phyloP scores from a whole-genome alignment of 1,140 invertebrate genomes.

The Arion vulgaris region DNA sequence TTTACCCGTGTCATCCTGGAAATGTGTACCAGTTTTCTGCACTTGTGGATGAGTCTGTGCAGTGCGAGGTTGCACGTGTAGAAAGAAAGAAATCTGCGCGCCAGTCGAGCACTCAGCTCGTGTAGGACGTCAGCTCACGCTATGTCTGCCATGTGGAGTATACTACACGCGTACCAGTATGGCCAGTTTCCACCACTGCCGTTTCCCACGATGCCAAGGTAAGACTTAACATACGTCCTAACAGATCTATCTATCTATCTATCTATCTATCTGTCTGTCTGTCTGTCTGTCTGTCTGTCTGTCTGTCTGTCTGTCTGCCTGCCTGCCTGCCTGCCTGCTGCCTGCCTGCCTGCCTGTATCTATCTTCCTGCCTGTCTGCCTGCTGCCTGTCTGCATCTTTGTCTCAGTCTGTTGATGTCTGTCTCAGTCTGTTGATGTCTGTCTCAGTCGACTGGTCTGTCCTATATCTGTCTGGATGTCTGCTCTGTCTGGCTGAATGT shows the following conservation, averaged over 20 bases:
- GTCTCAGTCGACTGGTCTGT: not conserved
- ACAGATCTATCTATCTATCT: too few species aligned
- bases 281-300: not conserved
- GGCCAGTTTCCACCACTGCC: slow-evolving; percentile 44
- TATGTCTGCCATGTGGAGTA: slow-evolving; percentile 50
- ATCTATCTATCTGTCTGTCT: not conserved
- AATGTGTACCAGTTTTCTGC: not conserved
- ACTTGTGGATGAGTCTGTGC: not conserved
- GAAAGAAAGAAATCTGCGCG: not conserved
- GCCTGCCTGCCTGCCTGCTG: not conserved
- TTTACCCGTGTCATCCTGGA: not conserved
- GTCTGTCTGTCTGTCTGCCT: not conserved
- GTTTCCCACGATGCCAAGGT: slow-evolving; percentile 45
- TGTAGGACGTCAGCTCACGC: not conserved
- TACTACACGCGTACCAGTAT: slow-evolving; percentile 49
- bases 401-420: not conserved
- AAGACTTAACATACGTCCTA: not conserved
- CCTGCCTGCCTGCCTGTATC: not conserved
- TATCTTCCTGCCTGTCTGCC: not conserved
- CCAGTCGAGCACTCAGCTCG: not conserved
- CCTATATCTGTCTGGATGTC: not conserved
- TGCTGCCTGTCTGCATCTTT: not conserved
- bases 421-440: not conserved
- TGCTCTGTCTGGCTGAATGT: not conserved
- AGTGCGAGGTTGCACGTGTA: not conserved